phyloP scores from a whole-genome alignment of 2,888 invertebrate genomes.

The Acanthopleura granulata region DNA sequence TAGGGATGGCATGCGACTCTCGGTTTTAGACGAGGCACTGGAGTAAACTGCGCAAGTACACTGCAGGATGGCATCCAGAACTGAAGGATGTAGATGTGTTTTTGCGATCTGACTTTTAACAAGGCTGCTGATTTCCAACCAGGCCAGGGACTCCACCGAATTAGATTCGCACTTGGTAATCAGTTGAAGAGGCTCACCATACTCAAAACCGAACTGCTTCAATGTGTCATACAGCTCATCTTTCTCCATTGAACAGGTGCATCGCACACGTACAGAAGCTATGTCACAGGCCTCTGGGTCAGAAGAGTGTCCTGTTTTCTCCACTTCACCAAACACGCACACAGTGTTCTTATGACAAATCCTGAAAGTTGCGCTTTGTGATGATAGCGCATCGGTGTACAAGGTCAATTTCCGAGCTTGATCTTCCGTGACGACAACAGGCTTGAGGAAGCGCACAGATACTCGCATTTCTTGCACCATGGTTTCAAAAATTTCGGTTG shows the following conservation, averaged over 20 bases:
- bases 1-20: neutral
- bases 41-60: constrained; percentile 31
- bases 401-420: neutral
- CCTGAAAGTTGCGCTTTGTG: neutral
- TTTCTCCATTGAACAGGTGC: neutral
- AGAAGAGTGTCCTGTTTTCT: neutral
- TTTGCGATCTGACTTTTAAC: constrained; percentile 30
- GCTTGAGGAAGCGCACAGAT: neutral
- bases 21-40: neutral
- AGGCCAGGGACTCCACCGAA: constrained; percentile 36
- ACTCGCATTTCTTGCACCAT: too few relatives aligned
- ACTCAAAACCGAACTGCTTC: constrained; percentile 28
- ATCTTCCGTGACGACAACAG: neutral
- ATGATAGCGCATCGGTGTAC: neutral
- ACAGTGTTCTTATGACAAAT: neutral
- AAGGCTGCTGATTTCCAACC: constrained; percentile 32
- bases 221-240: constrained; percentile 30
- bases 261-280: neutral
- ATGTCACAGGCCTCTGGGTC: neutral
- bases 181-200: constrained; percentile 27
- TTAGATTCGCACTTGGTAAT: neutral
- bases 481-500: too few relatives aligned
- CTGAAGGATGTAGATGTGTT: constrained; percentile 41
- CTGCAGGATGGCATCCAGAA: constrained; percentile 44
- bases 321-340: neutral